Evolutionary conservation across 2,113 vertebrate genomes (phyloP).

Genomic region (Stigmatopora nigra): DNA sequence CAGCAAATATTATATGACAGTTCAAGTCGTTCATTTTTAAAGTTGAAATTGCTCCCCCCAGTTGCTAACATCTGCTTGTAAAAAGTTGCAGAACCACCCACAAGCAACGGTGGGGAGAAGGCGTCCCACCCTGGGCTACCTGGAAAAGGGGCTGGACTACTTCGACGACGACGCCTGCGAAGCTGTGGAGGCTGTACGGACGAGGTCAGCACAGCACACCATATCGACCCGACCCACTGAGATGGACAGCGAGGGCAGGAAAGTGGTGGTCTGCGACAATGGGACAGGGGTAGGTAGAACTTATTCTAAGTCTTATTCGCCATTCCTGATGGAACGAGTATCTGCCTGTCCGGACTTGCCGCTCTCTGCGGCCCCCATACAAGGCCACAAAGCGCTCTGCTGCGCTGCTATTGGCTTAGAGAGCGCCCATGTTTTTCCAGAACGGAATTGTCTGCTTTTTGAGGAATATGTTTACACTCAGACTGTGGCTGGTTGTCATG

Average conservation of each 20-base stretch:
- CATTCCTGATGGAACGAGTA: background rate
- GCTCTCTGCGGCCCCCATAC: constrained; percentile 53
- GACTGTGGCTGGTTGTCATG: too few relatives aligned
- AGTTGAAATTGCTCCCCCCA: too few relatives aligned
- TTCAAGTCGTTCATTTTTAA: too few relatives aligned
- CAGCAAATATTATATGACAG: too few relatives aligned
- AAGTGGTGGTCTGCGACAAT: constrained; percentile 93
- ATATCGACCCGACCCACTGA: background rate
- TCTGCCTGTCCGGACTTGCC: constrained; percentile 61
- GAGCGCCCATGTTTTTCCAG: constrained; percentile 27
- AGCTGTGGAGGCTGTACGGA: background rate
- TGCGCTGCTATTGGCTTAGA: constrained; percentile 48
- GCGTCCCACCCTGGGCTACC: background rate
- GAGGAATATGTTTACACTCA: too few relatives aligned
- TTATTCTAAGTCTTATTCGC: background rate
- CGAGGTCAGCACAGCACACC: background rate
- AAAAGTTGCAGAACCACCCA: too few relatives aligned
- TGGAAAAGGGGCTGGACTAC: background rate
- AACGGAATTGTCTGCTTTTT: too few relatives aligned
- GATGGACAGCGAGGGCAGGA: constrained; percentile 88
- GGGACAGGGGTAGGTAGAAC: constrained; percentile 86
- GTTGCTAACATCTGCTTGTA: too few relatives aligned
- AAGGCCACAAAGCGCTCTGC: constrained; percentile 51
- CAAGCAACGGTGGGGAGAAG: background rate
- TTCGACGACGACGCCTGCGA: background rate